These are phyloP conservation scores for Esox lucius DNA, from an alignment of 2,797 vertebrate genomes.

Conservation along the genomic window DNA sequence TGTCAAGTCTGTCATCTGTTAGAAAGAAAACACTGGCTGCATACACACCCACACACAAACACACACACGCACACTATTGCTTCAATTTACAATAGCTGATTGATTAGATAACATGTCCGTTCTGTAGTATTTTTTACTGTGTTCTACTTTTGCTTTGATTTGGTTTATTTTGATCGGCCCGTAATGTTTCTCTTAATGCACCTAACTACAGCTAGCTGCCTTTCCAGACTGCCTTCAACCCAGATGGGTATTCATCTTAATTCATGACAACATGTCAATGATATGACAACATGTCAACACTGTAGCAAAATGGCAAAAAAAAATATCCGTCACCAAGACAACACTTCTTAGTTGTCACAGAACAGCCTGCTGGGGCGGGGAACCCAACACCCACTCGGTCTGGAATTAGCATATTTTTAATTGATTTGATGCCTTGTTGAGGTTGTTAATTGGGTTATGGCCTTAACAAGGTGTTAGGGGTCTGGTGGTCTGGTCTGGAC, in stretches of 20 bases:
- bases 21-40: neutral
- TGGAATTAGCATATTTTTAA: too few relatives aligned
- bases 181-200: neutral
- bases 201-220: neutral
- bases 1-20: neutral
- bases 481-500: neutral
- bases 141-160: neutral
- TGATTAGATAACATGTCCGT: neutral
- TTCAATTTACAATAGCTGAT: neutral
- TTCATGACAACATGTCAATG: neutral
- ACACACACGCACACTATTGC: neutral
- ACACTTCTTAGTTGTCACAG: neutral
- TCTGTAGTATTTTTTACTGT: too few relatives aligned
- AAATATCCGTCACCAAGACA: neutral
- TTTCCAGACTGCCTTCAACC: neutral
- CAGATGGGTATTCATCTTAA: neutral
- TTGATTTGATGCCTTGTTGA: too few relatives aligned
- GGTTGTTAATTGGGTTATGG: neutral
- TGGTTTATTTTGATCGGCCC: neutral
- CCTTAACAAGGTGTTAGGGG: neutral
- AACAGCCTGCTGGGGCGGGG: neutral
- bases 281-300: neutral
- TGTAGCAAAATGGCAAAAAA: neutral
- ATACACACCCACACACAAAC: neutral
- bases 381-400: neutral